Evolutionary conservation across 2,888 invertebrate genomes (phyloP).

Genomic region (Ormyrus thymus): DNA sequence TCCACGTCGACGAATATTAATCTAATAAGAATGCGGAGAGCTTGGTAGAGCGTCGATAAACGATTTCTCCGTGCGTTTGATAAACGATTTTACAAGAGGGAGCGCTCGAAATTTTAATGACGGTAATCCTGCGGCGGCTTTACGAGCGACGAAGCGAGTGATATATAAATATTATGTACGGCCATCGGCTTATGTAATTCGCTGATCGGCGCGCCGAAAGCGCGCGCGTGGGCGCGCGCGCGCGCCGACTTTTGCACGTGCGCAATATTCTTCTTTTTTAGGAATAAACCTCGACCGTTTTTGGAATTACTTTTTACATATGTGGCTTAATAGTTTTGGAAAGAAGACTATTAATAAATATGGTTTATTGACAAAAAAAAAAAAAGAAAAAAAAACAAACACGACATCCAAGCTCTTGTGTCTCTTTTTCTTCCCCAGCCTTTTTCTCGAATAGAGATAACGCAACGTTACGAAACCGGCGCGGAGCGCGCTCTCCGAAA

Average conservation of each 20-base stretch:
- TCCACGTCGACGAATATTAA: slow-evolving; percentile 5
- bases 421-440: not conserved
- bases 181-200: slow-evolving; percentile 42
- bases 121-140: not conserved
- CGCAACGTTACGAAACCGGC: too few species aligned
- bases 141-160: slow-evolving; percentile 20
- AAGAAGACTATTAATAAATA: slow-evolving; percentile 50
- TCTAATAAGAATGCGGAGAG: not conserved
- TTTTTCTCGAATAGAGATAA: too few species aligned
- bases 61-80: slow-evolving; percentile 12
- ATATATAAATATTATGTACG: slow-evolving; percentile 44
- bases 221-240: slow-evolving; percentile 7
- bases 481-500: too few species aligned
- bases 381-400: too few species aligned
- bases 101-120: not conserved
- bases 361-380: slow-evolving; percentile 46
- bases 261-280: slow-evolving; percentile 25
- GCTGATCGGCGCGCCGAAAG: slow-evolving; percentile 25
- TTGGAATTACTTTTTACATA: slow-evolving; percentile 53
- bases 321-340: slow-evolving; percentile 52
- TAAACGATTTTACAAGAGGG: slow-evolving; percentile 45
- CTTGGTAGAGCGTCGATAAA: not conserved
- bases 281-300: slow-evolving; percentile 21
- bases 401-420: not conserved
- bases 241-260: slow-evolving; percentile 8